Evolutionary conservation across 2,888 invertebrate genomes (phyloP), one percentile per base, ranked within the genome.

Genomic region (Scaptomyza caliginosa): DNA sequence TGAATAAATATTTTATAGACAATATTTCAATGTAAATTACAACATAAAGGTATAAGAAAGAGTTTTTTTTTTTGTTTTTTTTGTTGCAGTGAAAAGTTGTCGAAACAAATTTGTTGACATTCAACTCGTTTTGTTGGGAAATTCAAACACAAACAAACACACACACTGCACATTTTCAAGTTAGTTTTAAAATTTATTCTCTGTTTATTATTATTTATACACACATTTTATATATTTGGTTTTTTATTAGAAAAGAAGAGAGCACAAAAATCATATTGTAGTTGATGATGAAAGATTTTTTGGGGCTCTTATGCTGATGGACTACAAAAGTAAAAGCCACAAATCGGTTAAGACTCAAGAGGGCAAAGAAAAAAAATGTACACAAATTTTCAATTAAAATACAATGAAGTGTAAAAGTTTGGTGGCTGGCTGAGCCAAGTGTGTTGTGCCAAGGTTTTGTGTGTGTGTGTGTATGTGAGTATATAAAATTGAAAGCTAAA

Each of bases 381-480:
- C 48, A 73, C 67, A 67, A 67, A 70, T 48, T 64, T 83, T 77
- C 72, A 79, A 84, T 81, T 79, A 77, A 81, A 77, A 70, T 70
- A 81, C 69, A 81, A 81, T 79, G 65, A 79, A 79, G 74, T 79
- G 79, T 67, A 73, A 81, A 79, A 82, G 76, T 83, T 73, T 76
- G 65, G 79, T 82, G 79, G 65, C 63, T 82, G 79, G 65, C 63
- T 52, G 57, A 56, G 71, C 55, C 64, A 66, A 74, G 66, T 76
- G 34, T 34, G 56, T 38, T 45, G 46, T n/a, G 26, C 38, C 45
- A 63, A 57, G 50, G 38, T 34, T 45, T 6, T 34, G 34, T 21
- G 24, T 49, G 39, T 26, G 34, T 17, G 38, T 38, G 30, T 16
- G 16, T 23, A 28, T 32, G 23, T 17, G 19, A 39, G 39, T 26